Evolutionary conservation across 64 coral and sea anemone genomes (phyloP), one percentile per base, ranked within the genome.

Genomic region (Stylophora pistillata): DNA sequence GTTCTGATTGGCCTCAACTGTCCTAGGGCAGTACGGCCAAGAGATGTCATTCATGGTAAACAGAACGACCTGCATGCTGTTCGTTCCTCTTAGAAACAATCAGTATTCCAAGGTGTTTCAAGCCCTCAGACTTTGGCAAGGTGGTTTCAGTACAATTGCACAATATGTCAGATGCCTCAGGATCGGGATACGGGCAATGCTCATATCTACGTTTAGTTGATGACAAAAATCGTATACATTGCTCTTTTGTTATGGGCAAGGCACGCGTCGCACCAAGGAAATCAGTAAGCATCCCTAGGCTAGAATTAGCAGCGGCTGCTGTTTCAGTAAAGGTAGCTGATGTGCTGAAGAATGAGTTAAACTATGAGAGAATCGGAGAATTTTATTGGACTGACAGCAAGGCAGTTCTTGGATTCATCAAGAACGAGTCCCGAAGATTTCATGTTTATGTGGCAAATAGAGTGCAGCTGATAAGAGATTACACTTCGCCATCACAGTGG

Each of bases 1-100:
- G 58, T 89, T 33, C 87, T 89, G 4, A 78, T 89, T 0, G 87
- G 74, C 31, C 63, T 89, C 57, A 89, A 89, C 58, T 89, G 87
- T 56, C 87, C 87, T 62, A 61, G 85, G 55, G 85, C 56, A 56
- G 55, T 87, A 55, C 71, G 73, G 20, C 86, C 81, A 66, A 65
- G 81, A 65, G 81, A 85, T 53, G 57, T 85, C 69, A 70, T 85
- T 71, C 56, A 55, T 52, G 30, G 81, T 18, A 65, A 30, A 20
- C 26, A 82, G n/a, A 82, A 68, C 29, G 15, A 82, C 5, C 79
- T 58, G 18, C 63, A 82, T 26, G 60, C 81, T 54, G 81, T 85
- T 20, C 60, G 81, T 41, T 70, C 81, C 54, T 21, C 78, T 78
- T 41, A 78, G 62, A 71, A 77, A 79, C 62, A n/a, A n/a, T n/a